These are phyloP conservation scores for Onychomys torridus DNA, from an alignment of 2,797 vertebrate genomes.

Conservation along the genomic window DNA sequence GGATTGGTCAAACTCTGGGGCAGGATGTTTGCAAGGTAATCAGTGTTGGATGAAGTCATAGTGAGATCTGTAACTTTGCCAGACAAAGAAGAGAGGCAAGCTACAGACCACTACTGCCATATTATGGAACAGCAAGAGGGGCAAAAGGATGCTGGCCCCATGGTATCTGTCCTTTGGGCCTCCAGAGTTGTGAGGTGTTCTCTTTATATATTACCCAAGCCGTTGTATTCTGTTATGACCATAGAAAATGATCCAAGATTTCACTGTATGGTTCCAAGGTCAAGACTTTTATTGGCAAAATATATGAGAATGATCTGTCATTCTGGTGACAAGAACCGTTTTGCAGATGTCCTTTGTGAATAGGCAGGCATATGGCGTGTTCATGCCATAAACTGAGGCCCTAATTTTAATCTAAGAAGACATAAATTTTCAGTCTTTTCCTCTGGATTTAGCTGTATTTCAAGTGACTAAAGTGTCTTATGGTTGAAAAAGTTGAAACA, in stretches of 20 bases:
- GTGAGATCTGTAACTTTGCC: neutral
- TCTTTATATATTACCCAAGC: neutral
- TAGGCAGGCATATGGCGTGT: neutral
- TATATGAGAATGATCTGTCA: conserved; percentile 35
- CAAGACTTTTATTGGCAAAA: conserved; percentile 26
- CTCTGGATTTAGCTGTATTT: conserved; percentile 11
- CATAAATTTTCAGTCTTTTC: conserved; percentile 35
- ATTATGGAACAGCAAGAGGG: neutral
- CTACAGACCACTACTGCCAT: neutral
- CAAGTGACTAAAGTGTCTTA: neutral
- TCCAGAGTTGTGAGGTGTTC: neutral
- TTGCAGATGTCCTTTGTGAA: conserved; percentile 4
- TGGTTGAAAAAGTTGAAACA: conserved; percentile 8
- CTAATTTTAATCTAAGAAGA: conserved; percentile 29
- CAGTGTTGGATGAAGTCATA: neutral
- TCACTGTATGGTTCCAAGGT: neutral
- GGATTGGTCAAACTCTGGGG: neutral
- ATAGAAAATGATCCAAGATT: neutral
- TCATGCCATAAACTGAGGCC: neutral
- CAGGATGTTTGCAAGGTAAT: neutral
- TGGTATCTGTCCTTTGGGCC: neutral
- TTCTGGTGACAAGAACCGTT: neutral
- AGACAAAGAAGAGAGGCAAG: neutral
- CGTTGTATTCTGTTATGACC: neutral
- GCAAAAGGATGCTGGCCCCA: no score